Percentiles rank a stretch among this genome's conserved stretches.
phyloP scores from a whole-genome alignment of 2,797 vertebrate species.

The Pantherophis alleghaniensis region DNA sequence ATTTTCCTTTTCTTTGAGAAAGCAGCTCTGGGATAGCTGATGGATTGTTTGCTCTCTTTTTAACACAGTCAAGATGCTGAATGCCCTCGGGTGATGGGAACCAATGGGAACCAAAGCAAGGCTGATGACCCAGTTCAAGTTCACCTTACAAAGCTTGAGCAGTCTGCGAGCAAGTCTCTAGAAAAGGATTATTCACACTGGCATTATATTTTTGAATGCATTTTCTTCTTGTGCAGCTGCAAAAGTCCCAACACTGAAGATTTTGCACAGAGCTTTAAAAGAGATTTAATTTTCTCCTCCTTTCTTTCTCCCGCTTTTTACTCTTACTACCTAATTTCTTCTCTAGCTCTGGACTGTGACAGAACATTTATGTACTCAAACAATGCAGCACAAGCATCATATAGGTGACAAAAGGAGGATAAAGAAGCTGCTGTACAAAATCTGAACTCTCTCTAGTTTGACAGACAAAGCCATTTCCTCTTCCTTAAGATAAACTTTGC shows the following conservation, averaged over 20 bases:
- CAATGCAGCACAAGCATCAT: constrained; percentile 51
- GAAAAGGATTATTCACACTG: constrained; percentile 80
- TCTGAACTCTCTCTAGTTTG: constrained; percentile 42
- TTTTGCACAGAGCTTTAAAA: constrained; percentile 72
- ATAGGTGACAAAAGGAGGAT: constrained; percentile 56
- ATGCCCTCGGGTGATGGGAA: constrained; percentile 75
- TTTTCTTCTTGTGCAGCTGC: constrained; percentile 74
- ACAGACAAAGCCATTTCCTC: constrained; percentile 57
- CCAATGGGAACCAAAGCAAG: constrained; percentile 67
- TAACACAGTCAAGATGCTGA: constrained; percentile 76
- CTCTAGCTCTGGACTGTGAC: constrained; percentile 39
- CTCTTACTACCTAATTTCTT: constrained; percentile 64
- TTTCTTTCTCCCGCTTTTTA: constrained; percentile 44
- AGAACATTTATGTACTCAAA: constrained; percentile 63
- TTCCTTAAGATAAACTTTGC: constrained; percentile 20
- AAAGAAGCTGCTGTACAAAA: constrained; percentile 41
- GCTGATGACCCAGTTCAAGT: constrained; percentile 73
- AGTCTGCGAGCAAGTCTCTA: constrained; percentile 64
- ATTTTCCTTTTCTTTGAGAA: constrained; percentile 73
- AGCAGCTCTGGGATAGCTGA: constrained; percentile 70
- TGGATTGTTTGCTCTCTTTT: constrained; percentile 71
- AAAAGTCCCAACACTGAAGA: constrained; percentile 66
- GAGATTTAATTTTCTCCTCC: constrained; percentile 71
- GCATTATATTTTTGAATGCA: constrained; percentile 74
- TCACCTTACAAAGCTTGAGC: constrained; percentile 79